Base-by-base conservation (phyloP, 2,797 vertebrate species). In the Mastacembelus armatus region DNA sequence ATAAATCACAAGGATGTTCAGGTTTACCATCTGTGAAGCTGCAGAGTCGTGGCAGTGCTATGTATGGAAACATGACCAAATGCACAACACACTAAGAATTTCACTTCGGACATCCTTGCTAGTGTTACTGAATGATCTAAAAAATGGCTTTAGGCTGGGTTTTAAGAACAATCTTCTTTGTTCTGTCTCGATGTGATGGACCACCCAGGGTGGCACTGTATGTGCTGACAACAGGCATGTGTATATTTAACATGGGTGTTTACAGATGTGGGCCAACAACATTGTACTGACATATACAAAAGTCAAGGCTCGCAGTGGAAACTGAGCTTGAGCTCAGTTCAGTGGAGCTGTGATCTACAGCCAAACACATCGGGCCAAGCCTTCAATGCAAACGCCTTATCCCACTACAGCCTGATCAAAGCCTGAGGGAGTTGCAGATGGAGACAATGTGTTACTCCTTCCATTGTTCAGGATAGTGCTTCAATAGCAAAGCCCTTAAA, bases 171-270 rank as follows among this genome's bases (percentile, higher is more conserved):
- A 47, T 15, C 40, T 54, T 19, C 10, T 49, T 33, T 68, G 42
- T 57, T 77, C 35, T 68, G 42, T 60, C 49, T 71, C 56, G 65
- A 78, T 29, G 54, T 38, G 36, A 36, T 2, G 2, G 82, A 80
- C 88, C 85, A 87, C 88, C 74, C 84, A 77, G 51, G 12, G 36
- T 27, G 61, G n/a, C n/a, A n/a, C n/a, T n/a, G 60, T 21, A 18
- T 30, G 33, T 7, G 22, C 36, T 10, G 38, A 83, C 55, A 62
- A 32, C 42, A 24, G 39, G 27, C 14, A 49, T 61, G 60, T 24
- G 22, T 63, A 18, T 72, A 26, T 58, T 8, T 66, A 56, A 50
- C 70, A 63, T 54, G 49, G 33, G 21, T 61, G 48, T 79, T 66
- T 75, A 68, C 54, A 55, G 71, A 74, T 15, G 62, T 49, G 26